Percentiles rank a stretch among this genome's conserved stretches.
phyloP scores from a whole-genome alignment of 2,113 vertebrate species.

The Pycnonotus jocosus region DNA sequence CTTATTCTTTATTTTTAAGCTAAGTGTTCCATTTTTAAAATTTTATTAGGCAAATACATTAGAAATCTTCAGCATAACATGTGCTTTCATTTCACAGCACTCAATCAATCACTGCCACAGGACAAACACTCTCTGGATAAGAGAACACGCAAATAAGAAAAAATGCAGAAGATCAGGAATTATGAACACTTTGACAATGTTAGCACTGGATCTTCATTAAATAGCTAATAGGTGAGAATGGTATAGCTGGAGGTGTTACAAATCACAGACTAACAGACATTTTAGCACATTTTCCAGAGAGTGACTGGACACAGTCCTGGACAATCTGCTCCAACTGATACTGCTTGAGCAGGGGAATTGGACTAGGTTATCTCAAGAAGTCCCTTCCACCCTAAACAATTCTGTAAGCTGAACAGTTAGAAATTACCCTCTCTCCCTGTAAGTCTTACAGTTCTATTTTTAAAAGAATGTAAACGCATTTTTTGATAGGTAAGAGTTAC shows the following conservation, averaged over 20 bases:
- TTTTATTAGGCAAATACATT: background rate
- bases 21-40: background rate
- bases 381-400: background rate
- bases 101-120: background rate
- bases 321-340: background rate
- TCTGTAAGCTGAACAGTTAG: background rate
- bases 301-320: background rate
- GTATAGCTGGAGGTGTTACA: background rate
- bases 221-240: background rate
- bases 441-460: background rate
- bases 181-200: background rate
- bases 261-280: background rate
- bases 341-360: background rate
- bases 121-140: background rate
- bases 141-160: background rate
- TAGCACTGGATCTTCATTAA: background rate
- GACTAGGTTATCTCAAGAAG: background rate
- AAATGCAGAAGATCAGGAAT: background rate
- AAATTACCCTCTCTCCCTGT: background rate
- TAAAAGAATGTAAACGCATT: background rate
- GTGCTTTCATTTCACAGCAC: background rate
- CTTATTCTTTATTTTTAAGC: background rate
- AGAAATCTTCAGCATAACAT: background rate
- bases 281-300: background rate
- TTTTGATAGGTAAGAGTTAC: background rate